Base-by-base conservation (phyloP, 2,888 invertebrate species). In the Trichogramma evanescens region DNA sequence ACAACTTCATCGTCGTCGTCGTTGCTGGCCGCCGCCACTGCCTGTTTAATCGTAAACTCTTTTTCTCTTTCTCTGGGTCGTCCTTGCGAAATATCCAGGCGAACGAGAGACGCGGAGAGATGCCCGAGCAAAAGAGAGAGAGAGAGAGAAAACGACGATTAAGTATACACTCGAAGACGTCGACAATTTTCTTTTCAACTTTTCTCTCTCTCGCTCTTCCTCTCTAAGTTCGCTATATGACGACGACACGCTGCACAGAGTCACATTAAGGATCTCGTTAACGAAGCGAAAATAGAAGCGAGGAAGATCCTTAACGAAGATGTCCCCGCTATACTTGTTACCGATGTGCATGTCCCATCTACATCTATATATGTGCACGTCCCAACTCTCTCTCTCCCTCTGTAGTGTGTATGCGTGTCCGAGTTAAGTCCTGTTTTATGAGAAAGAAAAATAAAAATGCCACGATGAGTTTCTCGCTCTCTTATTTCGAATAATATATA, bases 191-290 rank as follows among this genome's bases (percentile, higher is more conserved):
- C 42, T 26, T 50, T 50, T 10, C 39, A 26, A 26, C 26, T 26
- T 26, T 26, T 26, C 26, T 26, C 26, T 26, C 26, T 26, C 26
- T 26, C 26, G 26, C 26, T 26, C 26, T 26, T 26, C 26, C 3
- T 26, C 26, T 26, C 26, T 26, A 26, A 26, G 2, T 41, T 6
- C 44, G 56, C 44, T 10, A 50, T 44, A 5, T 13, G 44, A 44
- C 38, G 45, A 48, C 7, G 40, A 6, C 13, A 10, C 42, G 4
- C 6, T 40, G 8, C 41, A 10, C n/a, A 4, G 1, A 40, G 39
- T 6, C 43, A 9, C 53, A 56, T 53, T 56, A 56, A 49, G 43
- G 51, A 46, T 60, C 52, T 60, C 51, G 55, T 56, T 56, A 60
- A 43, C 51, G 60, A 56, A 56, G 52, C 43, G 39, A 42, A 50